Evolutionary conservation across 2,113 vertebrate species (phyloP), one percentile per base, ranked within the genome.

Genomic region (Bolborhynchus lineola): DNA sequence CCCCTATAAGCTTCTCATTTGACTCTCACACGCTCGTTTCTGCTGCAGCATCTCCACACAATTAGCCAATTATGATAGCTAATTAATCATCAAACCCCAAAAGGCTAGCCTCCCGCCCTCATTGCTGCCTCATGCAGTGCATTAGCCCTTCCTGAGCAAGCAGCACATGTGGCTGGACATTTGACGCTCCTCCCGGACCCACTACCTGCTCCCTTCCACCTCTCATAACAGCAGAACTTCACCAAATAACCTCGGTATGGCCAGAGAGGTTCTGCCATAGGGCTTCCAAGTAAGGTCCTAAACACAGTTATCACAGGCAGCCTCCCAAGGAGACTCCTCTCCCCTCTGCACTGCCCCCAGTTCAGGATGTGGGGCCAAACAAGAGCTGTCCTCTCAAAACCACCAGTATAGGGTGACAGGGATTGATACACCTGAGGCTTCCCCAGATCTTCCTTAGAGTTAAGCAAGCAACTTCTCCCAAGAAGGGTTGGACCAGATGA

Each of bases 1-100:
- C 21, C 26, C 35, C 68, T 47, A 29, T 21, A 87, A 42, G 53
- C 57, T 92, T 76, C 77, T 82, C 52, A 26, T 76, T 21, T 90
- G 77, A 62, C 65, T 91, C 62, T 84, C 82, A 37, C 7, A 3
- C 69, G 63, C n/a, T 88, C 15, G 12, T 62, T 90, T 83, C 76
- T 93, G 63, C 86, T 46, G n/a, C 46, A 85, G 82, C 41, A 29
- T 92, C 79, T 87, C 81, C 50, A 87, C 71, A 71, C 59, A 88
- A 95, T 93, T 95, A 91, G 84, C 67, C 79, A 68, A 74, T 90
- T 92, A 94, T 29, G 84, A 90, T 71, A 95, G 91, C 63, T 91
- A 91, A 94, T 95, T 86, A 93, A 92, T 94, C 90, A 88, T 42
- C 68, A 92, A 83, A 53, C 49, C 85, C 71, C 80, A 88, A 86